Evolutionary conservation across 1,140 invertebrate genomes (phyloP).

Genomic region (Megathymus violae): DNA sequence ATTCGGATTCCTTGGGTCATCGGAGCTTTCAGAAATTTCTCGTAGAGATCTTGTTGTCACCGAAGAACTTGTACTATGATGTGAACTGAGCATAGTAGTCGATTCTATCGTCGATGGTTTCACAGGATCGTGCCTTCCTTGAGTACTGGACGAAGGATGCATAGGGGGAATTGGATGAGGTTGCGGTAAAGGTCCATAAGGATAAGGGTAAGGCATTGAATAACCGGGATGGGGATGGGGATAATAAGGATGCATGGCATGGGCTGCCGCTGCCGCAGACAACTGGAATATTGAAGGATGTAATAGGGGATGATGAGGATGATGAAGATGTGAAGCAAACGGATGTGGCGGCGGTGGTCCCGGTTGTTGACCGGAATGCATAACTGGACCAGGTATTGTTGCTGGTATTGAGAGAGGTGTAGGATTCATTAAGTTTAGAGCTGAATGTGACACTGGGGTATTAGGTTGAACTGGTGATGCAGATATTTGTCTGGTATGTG

Average conservation of each 20-base stretch:
- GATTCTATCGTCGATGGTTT: constrained; percentile 86
- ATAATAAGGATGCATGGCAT: constrained; percentile 87
- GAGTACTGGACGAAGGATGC: constrained; percentile 83
- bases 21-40: constrained; percentile 84
- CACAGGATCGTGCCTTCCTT: constrained; percentile 76
- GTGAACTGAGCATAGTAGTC: constrained; percentile 87
- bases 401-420: constrained; percentile 86
- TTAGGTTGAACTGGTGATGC: constrained; percentile 80
- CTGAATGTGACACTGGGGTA: constrained; percentile 83
- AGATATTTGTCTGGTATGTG: constrained; percentile 77
- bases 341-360: constrained; percentile 85
- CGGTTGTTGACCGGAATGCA: constrained; percentile 88
- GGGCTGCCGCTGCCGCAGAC: constrained; percentile 83
- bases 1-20: constrained; percentile 78
- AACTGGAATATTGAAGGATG: constrained; percentile 86
- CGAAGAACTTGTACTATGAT: constrained; percentile 87
- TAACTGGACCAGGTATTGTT: constrained; percentile 87
- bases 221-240: constrained; percentile 88
- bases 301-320: constrained; percentile 87
- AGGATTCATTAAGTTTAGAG: constrained; percentile 86
- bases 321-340: constrained; percentile 83
- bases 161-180: constrained; percentile 89
- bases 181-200: constrained; percentile 88
- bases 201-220: constrained; percentile 87
- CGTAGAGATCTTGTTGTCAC: constrained; percentile 84